phyloP scores from a whole-genome alignment of 1,140 invertebrate genomes.

The Tribolium madens region DNA sequence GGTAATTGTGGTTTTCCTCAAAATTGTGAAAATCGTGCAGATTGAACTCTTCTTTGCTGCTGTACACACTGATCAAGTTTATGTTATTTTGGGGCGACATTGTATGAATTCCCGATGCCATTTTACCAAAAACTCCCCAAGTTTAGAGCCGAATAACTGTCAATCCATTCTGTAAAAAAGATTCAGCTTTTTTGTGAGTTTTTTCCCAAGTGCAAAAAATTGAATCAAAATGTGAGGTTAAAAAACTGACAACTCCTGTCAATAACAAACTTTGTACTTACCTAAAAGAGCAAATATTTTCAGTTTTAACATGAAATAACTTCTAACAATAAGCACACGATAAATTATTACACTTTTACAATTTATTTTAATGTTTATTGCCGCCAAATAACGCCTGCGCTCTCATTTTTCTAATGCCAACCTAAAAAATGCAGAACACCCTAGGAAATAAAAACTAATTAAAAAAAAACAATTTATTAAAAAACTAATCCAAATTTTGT shows the following conservation, averaged over 20 bases:
- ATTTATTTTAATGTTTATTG: conserved; percentile 4
- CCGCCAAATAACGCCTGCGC: conserved; percentile 7
- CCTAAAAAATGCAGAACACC: too few species aligned
- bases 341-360: conserved; percentile 1
- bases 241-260: not conserved
- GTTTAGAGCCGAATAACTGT: not conserved
- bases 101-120: conserved; percentile 19
- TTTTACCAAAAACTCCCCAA: not conserved
- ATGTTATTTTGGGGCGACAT: conserved; percentile 6
- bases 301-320: not conserved
- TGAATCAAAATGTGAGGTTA: conserved; percentile 16
- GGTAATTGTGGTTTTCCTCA: conserved; percentile 7
- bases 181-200: not conserved
- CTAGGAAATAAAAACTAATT: too few species aligned
- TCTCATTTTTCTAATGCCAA: not conserved
- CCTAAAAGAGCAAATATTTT: not conserved
- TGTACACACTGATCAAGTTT: not conserved
- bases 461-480: not conserved
- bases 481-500: not conserved
- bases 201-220: conserved; percentile 4
- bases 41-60: not conserved
- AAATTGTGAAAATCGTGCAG: not conserved
- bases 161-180: conserved; percentile 12
- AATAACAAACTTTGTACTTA: not conserved
- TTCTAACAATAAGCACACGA: not conserved